Evolutionary conservation across 1,140 invertebrate genomes (phyloP), one percentile per base, ranked within the genome.

Genomic region (Acromyrmex echinatior): DNA sequence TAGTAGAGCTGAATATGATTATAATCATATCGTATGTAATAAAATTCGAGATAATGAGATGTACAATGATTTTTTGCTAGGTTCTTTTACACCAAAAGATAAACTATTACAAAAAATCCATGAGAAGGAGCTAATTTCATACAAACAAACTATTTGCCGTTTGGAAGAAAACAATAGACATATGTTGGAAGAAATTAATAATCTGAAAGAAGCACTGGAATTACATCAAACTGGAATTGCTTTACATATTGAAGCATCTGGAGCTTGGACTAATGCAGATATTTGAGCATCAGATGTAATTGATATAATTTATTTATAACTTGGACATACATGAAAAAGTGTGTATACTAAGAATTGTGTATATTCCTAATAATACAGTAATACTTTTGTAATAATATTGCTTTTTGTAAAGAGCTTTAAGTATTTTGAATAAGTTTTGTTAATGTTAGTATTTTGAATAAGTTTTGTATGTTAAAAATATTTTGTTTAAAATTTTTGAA

Each of bases 91-190:
- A 49, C 74, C 89, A 18, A 91, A 66, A 63, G 63, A 85, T 3
- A 90, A 88, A 85, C 74, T 66, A n/a, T 66, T 84, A n/a, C 81
- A 88, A 86, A 88, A 88, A 49, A 45, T 86, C 56, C 89, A 86
- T n/a, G 87, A 92, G 10, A 90, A 92, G 28, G 88, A 91, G 65
- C 12, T 91, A 10, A 73, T 25, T 25, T 14, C 89, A n/a, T 91
- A 92, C 60, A 78, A 92, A 35, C 53, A 92, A 86, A 93, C 90
- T 21, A 91, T 93, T 85, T 63, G 82, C 63, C 91, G 88, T 45
- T 87, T 93, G 25, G 91, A 92, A 39, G 92, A 93, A 25, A 92
- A 92, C 76, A 93, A 92, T 66, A 85, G 87, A 10, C 63, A 87
- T 16, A 92, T 92, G 89, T 65, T 92, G 18, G 76, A 92, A 78